Evolutionary conservation across 2,888 invertebrate species (phyloP), one percentile per base, ranked within the genome.

Genomic region (Oeneis ivallda): DNA sequence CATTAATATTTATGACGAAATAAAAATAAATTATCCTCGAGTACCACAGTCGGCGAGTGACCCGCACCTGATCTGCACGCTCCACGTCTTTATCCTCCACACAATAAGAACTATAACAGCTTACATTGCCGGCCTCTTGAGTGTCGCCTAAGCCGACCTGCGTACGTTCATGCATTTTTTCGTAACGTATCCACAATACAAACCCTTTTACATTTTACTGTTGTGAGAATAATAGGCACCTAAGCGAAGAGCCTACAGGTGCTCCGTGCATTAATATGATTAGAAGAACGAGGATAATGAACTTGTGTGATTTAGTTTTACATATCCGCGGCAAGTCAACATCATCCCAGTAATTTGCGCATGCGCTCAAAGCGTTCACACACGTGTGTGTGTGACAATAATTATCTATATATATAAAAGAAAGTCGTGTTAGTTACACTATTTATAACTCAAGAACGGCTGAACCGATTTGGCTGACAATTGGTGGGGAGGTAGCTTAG

Each of bases 1-100:
- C 78, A 80, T 82, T 79, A 80, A 82, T 82, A 82, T 82, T 80
- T 79, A 82, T 80, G 75, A 75, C 72, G 79, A 74, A 78, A 81
- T 80, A 80, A 82, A 79, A 79, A 79, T 79, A 80, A 79, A 79
- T 79, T 79, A 78, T 77, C 75, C 75, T 73, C 72, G 74, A 71
- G 75, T 76, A 76, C 72, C 73, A 67, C 68, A 71, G 70, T 72
- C 72, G 71, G 68, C 72, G 70, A 70, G 70, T 66, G 68, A 70
- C 65, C 67, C 68, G 68, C 73, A 72, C 71, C 75, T 73, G 75
- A 66, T 71, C 68, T 69, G 67, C 50, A 57, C 54, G 65, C 64
- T 47, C 59, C 39, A 62, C 65, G 54, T 58, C 68, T 64, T 64
- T 74, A 68, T 74, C 50, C 2, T 10, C 11, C 32, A 37, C 9